A percentile compares a stretch with the other conserved stretches of the same genome.
Evolutionary conservation across 2,888 invertebrate species (phyloP).

Genomic region (Clusia tigrina): DNA sequence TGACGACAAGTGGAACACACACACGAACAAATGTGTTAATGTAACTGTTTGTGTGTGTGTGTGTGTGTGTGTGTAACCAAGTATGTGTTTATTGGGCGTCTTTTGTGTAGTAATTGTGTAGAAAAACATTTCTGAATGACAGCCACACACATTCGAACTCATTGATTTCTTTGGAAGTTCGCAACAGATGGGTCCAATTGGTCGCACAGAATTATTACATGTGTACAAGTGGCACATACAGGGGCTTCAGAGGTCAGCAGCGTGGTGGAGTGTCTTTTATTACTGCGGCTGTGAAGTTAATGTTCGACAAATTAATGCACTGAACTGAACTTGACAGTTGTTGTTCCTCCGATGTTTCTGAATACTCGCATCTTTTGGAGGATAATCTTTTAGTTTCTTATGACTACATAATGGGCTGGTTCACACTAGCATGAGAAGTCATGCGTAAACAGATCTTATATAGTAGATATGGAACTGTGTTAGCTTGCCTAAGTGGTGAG

Average conservation of each 20-base stretch:
- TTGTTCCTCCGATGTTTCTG: too few relatives aligned
- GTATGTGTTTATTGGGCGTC: conserved; percentile 35
- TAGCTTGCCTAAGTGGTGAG: too few relatives aligned
- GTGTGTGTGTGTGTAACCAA: conserved; percentile 37
- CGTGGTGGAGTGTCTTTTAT: too few relatives aligned
- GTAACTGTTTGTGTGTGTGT: conserved; percentile 19
- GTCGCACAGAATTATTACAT: conserved; percentile 43
- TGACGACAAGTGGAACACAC: conserved; percentile 19
- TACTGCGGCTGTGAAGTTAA: too few relatives aligned
- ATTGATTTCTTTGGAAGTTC: not conserved
- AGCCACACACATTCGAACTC: conserved; percentile 9
- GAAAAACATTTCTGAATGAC: conserved; percentile 2
- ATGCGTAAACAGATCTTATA: too few relatives aligned
- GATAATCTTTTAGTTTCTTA: too few relatives aligned
- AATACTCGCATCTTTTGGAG: too few relatives aligned
- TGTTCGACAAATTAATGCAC: too few relatives aligned
- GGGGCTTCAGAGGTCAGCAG: conserved; percentile 13
- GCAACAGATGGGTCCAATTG: conserved; percentile 51
- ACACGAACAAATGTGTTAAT: not conserved
- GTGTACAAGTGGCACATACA: conserved; percentile 48
- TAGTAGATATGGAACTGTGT: too few relatives aligned
- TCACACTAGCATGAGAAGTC: too few relatives aligned
- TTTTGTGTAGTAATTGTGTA: conserved; percentile 22
- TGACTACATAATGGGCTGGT: too few relatives aligned
- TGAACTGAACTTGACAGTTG: too few relatives aligned